Evolutionary conservation across 2,888 invertebrate species (phyloP).

Genomic region (Axea sp.): DNA sequence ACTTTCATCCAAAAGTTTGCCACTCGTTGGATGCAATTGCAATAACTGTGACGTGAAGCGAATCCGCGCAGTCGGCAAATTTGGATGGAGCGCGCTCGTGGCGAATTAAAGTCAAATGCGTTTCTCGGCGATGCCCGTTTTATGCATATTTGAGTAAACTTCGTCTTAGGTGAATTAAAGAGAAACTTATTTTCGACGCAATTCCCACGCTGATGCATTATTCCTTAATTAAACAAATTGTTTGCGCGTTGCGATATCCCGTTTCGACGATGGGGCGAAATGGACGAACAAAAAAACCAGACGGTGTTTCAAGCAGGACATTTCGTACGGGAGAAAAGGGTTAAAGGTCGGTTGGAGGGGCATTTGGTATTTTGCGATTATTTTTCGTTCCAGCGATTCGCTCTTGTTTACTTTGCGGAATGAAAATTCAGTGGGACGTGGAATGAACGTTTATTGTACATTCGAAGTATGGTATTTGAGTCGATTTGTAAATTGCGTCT

Average conservation of each 20-base stretch:
- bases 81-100: constrained; percentile 18
- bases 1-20: constrained; percentile 18
- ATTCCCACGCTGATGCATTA: constrained; percentile 7
- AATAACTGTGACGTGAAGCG: constrained; percentile 22
- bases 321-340: no score
- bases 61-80: constrained; percentile 25
- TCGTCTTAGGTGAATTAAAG: constrained; percentile 34
- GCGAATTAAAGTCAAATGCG: constrained; percentile 41
- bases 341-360: no score
- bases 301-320: no score
- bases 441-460: no score
- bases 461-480: no score
- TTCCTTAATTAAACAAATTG: constrained; percentile 26
- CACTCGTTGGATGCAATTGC: not conserved
- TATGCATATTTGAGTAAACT: constrained; percentile 50
- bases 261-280: no score
- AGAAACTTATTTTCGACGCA: constrained; percentile 35
- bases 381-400: no score
- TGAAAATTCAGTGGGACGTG: no score
- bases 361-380: no score
- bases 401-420: no score
- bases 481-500: no score
- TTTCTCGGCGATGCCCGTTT: constrained; percentile 19
- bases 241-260: constrained; percentile 4
- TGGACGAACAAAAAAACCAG: no score